These are phyloP conservation scores for Aurelia coerulea DNA, from an alignment of 30 jellyfish, hydroid and myxozoan species.

Conservation along the genomic window DNA sequence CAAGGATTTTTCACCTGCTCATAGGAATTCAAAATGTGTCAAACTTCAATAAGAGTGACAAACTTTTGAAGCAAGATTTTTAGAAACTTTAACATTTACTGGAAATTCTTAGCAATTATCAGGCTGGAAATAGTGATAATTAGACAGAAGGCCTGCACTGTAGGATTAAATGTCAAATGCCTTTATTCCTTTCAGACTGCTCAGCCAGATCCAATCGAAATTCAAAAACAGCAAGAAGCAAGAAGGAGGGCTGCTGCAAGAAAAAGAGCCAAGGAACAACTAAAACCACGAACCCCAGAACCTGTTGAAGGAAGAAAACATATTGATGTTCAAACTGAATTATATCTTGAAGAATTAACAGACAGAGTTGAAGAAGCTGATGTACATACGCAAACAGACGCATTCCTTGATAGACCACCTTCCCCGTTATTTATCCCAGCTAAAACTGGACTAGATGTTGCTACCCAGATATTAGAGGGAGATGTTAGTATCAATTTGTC, in stretches of 20 bases:
- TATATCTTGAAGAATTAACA: conserved; percentile 90
- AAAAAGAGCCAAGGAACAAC: conserved; percentile 82
- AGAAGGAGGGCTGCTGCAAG: conserved; percentile 89
- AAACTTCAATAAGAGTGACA: no score
- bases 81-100: no score
- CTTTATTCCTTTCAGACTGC: conserved; percentile 57
- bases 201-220: conserved; percentile 95
- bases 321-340: conserved; percentile 94
- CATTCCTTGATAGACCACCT: conserved; percentile 95
- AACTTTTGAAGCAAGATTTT: no score
- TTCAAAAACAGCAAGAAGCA: conserved; percentile 90
- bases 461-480: conserved; percentile 95
- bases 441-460: conserved; percentile 91
- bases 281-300: conserved; percentile 91
- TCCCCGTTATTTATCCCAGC: conserved; percentile 97
- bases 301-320: conserved; percentile 97
- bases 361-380: conserved; percentile 99
- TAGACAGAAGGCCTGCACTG: no score
- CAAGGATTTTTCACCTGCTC: no score
- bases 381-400: conserved; percentile 91
- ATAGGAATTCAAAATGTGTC: no score
- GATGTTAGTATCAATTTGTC: conserved; percentile 62
- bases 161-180: not conserved
- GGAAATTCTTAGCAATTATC: no score
- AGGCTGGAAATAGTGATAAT: no score